Conservation (phyloP, 2,113 vertebrate genomes). For the Camarhynchus parvulus region DNA sequence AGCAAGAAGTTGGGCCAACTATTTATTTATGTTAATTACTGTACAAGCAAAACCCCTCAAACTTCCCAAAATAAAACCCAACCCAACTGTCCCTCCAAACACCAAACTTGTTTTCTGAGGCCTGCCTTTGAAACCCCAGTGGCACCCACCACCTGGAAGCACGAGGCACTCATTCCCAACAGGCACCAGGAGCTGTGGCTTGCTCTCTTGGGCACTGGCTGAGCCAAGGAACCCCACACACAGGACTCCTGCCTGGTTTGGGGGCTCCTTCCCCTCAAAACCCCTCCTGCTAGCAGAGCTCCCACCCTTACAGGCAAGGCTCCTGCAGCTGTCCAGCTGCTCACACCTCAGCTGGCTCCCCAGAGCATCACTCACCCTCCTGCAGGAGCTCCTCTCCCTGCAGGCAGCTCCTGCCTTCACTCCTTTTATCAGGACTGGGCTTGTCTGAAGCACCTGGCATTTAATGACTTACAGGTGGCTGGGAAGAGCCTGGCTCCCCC, state of each 20-base stretch:
- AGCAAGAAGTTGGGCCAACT: neutral
- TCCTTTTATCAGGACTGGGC: neutral
- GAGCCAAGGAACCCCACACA: neutral
- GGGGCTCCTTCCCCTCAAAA: neutral
- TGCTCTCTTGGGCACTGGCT: neutral
- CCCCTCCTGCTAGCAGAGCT: neutral
- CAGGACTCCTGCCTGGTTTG: neutral
- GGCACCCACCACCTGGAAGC: neutral
- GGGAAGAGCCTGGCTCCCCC: neutral
- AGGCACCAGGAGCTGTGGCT: neutral
- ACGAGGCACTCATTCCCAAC: rapidly evolving
- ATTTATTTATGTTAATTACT: neutral
- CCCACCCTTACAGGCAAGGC: neutral
- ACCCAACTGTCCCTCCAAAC: neutral
- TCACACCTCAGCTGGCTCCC: neutral
- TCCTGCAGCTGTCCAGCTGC: neutral
- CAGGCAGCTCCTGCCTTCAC: neutral
- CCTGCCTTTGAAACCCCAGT: neutral
- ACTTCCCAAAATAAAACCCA: neutral
- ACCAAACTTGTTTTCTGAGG: neutral
- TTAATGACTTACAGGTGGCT: neutral
- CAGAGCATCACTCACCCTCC: neutral
- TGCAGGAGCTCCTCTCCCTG: neutral
- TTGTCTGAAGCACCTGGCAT: neutral
- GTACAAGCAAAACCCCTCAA: neutral